Conservation (phyloP, 2,888 invertebrate genomes). For the Brassicogethes aeneus region DNA sequence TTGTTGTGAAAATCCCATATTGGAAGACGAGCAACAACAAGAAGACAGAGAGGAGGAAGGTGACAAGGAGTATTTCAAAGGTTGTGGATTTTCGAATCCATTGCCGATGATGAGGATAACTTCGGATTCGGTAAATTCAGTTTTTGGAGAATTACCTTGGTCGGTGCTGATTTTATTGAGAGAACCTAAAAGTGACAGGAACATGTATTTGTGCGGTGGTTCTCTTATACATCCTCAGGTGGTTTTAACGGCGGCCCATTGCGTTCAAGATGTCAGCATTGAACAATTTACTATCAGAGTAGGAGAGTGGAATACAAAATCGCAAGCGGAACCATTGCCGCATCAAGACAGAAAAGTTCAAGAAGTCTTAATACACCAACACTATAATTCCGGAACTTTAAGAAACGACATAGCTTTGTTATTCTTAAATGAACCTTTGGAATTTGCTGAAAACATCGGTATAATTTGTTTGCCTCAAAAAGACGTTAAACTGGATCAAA, state of each 20-base stretch:
- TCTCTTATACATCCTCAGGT: conserved; percentile 26
- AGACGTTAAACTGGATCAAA: neutral
- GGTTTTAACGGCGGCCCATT: conserved; percentile 27
- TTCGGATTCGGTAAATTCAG: neutral
- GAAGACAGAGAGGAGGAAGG: neutral
- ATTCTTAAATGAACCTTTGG: neutral
- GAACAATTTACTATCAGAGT: neutral
- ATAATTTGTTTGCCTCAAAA: neutral
- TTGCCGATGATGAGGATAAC: neutral
- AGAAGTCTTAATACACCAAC: conserved; percentile 10
- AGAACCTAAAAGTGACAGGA: conserved; percentile 24
- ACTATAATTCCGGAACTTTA: neutral
- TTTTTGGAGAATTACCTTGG: conserved; percentile 1
- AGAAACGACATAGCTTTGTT: neutral
- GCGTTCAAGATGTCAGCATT: conserved; percentile 12
- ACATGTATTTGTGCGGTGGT: conserved; percentile 21
- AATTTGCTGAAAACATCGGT: neutral
- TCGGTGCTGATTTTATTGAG: neutral
- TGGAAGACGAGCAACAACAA: neutral
- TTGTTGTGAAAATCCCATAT: neutral
- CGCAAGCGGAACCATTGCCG: neutral
- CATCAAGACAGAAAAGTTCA: conserved; percentile 4
- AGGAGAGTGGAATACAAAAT: neutral
- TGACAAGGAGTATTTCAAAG: too few relatives aligned
- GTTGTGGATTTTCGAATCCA: too few relatives aligned